phyloP scores from a whole-genome alignment of 2,797 vertebrate species.

The Falco peregrinus region DNA sequence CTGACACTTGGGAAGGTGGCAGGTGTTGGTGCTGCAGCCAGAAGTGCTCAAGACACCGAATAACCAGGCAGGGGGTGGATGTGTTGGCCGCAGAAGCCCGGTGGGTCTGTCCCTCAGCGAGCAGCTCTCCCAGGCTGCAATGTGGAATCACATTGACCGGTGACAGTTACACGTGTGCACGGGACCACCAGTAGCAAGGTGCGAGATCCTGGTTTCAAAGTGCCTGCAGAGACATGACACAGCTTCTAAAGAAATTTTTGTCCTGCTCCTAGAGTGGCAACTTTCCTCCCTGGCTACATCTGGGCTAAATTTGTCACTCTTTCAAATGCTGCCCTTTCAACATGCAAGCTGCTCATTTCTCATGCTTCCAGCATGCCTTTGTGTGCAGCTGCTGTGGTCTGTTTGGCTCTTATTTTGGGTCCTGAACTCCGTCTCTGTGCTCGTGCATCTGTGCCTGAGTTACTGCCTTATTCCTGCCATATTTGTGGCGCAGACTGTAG shows the following conservation, averaged over 20 bases:
- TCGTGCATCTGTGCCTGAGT: background rate
- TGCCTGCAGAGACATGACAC: background rate
- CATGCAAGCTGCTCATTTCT: background rate
- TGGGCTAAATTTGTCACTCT: slow-evolving; percentile 24
- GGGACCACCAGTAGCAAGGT: background rate
- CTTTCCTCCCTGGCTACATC: background rate
- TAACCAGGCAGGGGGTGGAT: background rate
- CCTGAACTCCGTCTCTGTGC: background rate
- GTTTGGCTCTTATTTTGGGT: background rate
- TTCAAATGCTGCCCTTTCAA: background rate
- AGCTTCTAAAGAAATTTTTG: background rate
- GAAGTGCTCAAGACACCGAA: background rate
- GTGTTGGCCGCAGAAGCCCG: background rate
- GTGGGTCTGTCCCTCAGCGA: fast-evolving
- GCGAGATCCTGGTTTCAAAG: background rate
- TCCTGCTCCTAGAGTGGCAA: background rate
- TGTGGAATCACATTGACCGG: fast-evolving
- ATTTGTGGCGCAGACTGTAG: background rate
- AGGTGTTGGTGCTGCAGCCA: background rate
- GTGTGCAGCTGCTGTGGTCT: background rate
- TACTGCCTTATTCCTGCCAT: background rate
- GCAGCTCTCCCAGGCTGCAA: background rate
- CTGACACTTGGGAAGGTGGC: fast-evolving
- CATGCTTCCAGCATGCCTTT: background rate
- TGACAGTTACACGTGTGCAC: background rate